A percentile compares a stretch with the other conserved stretches of the same genome.
Conservation (phyloP, 2,888 invertebrate species). For the Diplolepis rosae region DNA sequence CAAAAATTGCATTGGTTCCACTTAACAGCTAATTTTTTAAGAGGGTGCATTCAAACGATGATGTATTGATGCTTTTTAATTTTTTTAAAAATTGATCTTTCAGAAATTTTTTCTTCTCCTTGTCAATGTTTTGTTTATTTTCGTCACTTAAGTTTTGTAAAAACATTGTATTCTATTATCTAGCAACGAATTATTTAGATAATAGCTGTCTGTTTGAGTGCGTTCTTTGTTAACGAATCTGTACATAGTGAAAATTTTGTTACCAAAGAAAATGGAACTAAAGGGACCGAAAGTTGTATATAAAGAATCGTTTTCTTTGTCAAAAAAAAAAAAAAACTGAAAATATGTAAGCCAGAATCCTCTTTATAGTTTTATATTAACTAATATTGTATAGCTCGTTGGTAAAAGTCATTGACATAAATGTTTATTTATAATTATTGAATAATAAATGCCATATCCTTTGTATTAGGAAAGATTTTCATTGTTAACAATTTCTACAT, state of each 20-base stretch:
- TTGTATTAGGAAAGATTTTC: constrained; percentile 25
- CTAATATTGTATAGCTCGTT: constrained; percentile 35
- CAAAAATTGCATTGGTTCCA: background rate
- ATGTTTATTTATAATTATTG: constrained; percentile 48
- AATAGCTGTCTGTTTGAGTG: background rate
- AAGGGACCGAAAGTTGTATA: background rate
- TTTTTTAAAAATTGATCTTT: background rate
- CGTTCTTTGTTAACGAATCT: background rate
- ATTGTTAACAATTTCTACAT: background rate
- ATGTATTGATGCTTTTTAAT: background rate
- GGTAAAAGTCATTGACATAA: constrained; percentile 28
- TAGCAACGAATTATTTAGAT: background rate
- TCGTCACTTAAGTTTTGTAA: too few species aligned
- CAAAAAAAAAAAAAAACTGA: background rate
- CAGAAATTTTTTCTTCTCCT: background rate
- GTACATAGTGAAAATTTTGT: background rate
- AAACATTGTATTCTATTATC: background rate
- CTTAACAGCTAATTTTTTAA: background rate
- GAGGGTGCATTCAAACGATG: background rate
- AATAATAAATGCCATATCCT: constrained; percentile 43
- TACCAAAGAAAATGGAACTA: background rate
- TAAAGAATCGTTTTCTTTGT: background rate
- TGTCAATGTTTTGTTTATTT: too few species aligned
- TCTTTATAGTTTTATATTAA: constrained; percentile 23
- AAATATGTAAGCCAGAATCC: background rate